Percentiles rank a stretch among this genome's conserved stretches.
Evolutionary conservation across 2,888 invertebrate species (phyloP).

Genomic region (Protophormia terraenovae): DNA sequence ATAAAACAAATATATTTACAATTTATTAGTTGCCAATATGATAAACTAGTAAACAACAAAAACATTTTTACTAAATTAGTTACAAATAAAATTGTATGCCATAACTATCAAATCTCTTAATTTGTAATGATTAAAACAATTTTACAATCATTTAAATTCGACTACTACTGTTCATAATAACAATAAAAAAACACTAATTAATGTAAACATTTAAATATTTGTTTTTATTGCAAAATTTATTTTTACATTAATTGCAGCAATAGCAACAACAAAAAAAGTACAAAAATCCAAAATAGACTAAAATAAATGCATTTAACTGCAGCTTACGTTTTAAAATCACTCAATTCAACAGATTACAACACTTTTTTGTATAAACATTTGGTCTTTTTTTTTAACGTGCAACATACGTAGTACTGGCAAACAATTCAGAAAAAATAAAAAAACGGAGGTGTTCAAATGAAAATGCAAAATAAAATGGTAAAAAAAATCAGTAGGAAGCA

Average conservation of each 20-base stretch:
- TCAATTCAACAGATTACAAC: slow-evolving; percentile 17
- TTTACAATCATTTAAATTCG: too few relatives aligned
- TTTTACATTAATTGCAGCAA: background rate
- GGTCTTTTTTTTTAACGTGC: background rate
- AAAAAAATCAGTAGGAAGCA: slow-evolving; percentile 12
- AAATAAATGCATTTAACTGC: slow-evolving; percentile 11
- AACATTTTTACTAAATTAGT: too few relatives aligned
- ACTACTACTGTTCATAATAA: too few relatives aligned
- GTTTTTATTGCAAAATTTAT: background rate
- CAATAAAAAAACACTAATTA: too few relatives aligned
- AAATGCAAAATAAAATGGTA: slow-evolving; percentile 29
- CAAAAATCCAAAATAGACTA: too few relatives aligned
- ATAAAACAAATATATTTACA: too few relatives aligned
- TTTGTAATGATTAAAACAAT: too few relatives aligned
- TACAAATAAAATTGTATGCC: too few relatives aligned
- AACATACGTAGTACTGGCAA: background rate
- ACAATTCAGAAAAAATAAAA: background rate
- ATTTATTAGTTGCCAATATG: too few relatives aligned
- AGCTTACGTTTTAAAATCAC: slow-evolving; percentile 10
- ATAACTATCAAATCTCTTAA: too few relatives aligned
- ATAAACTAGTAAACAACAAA: too few relatives aligned
- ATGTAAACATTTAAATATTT: too few relatives aligned
- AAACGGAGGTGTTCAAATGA: slow-evolving; percentile 19
- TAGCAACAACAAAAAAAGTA: background rate
- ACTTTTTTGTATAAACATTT: background rate